Base-by-base conservation (phyloP, 2,888 invertebrate genomes). In the Ennomos fuscantarius region DNA sequence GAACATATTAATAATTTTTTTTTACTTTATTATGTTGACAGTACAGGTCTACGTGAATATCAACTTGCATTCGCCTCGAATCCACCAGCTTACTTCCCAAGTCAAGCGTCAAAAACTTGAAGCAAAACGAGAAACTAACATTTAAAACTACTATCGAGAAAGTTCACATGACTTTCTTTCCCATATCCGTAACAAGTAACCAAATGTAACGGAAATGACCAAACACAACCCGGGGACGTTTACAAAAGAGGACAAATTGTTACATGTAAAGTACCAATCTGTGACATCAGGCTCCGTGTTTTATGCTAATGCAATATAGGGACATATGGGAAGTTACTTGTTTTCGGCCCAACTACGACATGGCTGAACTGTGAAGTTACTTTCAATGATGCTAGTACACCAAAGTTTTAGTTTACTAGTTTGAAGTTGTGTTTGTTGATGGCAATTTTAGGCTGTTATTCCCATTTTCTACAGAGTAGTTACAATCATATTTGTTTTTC, bases 271-370 rank as follows among this genome's bases (percentile, higher is more conserved):
- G 47, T 57, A 61, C 43, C 55, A 58, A 65, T 63, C 59, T 64
- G 56, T 53, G 39, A 60, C 63, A 66, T 48, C 31, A 54, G 51
- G 61, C 55, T 64, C 45, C 67, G 55, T 74, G 74, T 73, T 62
- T 59, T 75, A 79, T 78, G 78, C 61, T 67, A 79, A 79, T 76
- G 47, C 13, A 39, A 48, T 51, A 36, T 41, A 10, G 39, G 48
- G 31, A 45, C 11, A 33, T 33, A 45, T 51, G 46, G 51, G 56
- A 56, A 46, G 46, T 43, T 12, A 11, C 41, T 32, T 56, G 50
- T 45, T 39, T 43, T 49, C 15, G 45, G 32, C 6, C 9, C 32
- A 5, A 37, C 13, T 42, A 54, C 42, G 47, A 24, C 24, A 24
- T 24, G 24, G 6, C 24, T 44, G 33, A 9, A 33, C 24, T 36